phyloP scores from a whole-genome alignment of 2,888 invertebrate genomes.

The Fragum sueziense region DNA sequence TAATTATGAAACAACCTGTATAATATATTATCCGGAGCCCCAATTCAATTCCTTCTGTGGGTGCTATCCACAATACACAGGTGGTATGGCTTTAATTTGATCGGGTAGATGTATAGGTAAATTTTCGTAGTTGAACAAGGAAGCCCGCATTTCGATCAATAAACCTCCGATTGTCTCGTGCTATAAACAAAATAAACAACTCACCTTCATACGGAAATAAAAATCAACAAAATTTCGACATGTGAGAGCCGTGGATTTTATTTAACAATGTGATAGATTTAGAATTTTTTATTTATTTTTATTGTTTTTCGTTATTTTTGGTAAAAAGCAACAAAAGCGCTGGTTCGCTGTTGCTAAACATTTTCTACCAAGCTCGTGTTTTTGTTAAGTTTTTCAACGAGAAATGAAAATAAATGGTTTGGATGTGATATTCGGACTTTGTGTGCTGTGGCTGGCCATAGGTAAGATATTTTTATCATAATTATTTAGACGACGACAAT shows the following conservation, averaged over 20 bases:
- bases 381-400: neutral
- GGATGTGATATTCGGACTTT: constrained; percentile 17
- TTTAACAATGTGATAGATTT: constrained; percentile 12
- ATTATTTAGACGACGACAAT: no score
- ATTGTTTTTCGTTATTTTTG: constrained; percentile 6
- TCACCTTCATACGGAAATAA: neutral
- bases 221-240: neutral
- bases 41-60: constrained; percentile 1
- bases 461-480: no score
- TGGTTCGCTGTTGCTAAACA: constrained; percentile 48
- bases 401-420: constrained; percentile 29
- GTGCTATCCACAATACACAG: constrained; percentile 21
- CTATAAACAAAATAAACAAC: neutral
- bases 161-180: constrained; percentile 7
- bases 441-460: constrained; percentile 30
- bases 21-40: neutral
- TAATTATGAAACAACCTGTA: neutral
- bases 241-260: constrained; percentile 10
- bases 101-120: constrained; percentile 23
- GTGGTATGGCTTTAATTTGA: constrained; percentile 2
- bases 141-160: constrained; percentile 15
- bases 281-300: neutral
- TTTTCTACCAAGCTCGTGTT: constrained; percentile 18
- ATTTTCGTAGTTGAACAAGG: neutral
- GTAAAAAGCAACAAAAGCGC: constrained; percentile 38